These are phyloP conservation scores for Cossypha dichroa DNA, from an alignment of 2,797 vertebrate genomes.

Conservation along the genomic window DNA sequence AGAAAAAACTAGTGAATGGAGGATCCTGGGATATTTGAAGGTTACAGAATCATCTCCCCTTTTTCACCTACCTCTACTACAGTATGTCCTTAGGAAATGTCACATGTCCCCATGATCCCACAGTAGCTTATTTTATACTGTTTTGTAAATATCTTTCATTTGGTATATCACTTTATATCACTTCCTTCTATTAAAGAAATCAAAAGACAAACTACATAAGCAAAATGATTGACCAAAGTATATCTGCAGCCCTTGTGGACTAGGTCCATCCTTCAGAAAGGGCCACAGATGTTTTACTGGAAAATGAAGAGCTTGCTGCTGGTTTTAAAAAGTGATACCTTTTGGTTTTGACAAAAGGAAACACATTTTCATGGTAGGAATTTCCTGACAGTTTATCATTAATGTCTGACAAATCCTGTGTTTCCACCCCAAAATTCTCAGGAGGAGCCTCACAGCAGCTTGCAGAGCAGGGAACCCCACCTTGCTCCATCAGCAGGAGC, in stretches of 20 bases:
- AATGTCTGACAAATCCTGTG: slow-evolving; percentile 28
- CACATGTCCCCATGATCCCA: slow-evolving; percentile 61
- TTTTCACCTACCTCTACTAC: slow-evolving; percentile 82
- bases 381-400: slow-evolving; percentile 40
- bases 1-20: slow-evolving; percentile 70
- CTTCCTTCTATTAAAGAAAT: slow-evolving; percentile 72
- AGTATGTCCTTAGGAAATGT: slow-evolving; percentile 72
- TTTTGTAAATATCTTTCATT: slow-evolving; percentile 76
- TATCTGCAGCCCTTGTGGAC: slow-evolving; percentile 71
- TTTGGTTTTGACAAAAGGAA: slow-evolving; percentile 68
- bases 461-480: not conserved
- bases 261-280: slow-evolving; percentile 59
- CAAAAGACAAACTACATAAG: slow-evolving; percentile 57
- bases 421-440: slow-evolving; percentile 3
- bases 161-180: slow-evolving; percentile 80
- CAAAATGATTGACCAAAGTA: slow-evolving; percentile 81
- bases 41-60: slow-evolving; percentile 71
- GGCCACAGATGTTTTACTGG: slow-evolving; percentile 80
- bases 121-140: slow-evolving; percentile 76
- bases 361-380: slow-evolving; percentile 24
- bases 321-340: slow-evolving; percentile 53
- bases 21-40: slow-evolving; percentile 73
- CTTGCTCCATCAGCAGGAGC: not conserved
- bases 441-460: not conserved
- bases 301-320: slow-evolving; percentile 77